Base-by-base conservation (phyloP, 92 coral and sea anemone species). In the Porites evermanni region DNA sequence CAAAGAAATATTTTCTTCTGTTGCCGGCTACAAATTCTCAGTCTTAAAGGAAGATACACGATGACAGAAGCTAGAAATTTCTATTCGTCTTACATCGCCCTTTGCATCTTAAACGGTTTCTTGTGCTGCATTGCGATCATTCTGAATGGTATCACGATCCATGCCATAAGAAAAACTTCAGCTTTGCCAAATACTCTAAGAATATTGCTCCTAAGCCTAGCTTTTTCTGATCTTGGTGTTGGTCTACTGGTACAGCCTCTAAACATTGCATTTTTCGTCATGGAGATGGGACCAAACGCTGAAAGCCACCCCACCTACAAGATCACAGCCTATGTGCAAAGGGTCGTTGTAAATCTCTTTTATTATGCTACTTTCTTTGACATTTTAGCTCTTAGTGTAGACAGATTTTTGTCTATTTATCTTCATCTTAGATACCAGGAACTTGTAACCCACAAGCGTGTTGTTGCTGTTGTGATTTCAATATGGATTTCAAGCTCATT, bases 161-260 rank as follows among this genome's bases (percentile, higher is more conserved):
- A 17, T n/a, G 24, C 68, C 6, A n/a, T 64, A 19, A 64, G 68
- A 64, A 64, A 14, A 67, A 67, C 44, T 23, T 7, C 26, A 1
- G 1, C 21, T 19, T 63, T 63, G 67, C 67, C 67, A 63, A 63
- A 63, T n/a, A n/a, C 67, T 16, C 20, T 63, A 63, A 63, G n/a
- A 63, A 63, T 20, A 63, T 63, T 63, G 21, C 67, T 63, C 67
- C 67, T 63, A 20, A 63, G 67, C 8, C 67, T 63, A 20, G 67
- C 67, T 12, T 8, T 63, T 63, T 63, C 67, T 63, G 67, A 63
- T 63, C 67, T 63, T 63, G 67, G 67, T 63, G 67, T 63, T 63
- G 67, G 67, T 63, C n/a, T 63, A 56, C 17, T 56, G 14, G 61
- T 56, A 14, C 61, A 56, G 61, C 61, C 61, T 11, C 16, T 56